A percentile compares a stretch with the other conserved stretches of the same genome.
phyloP scores from a whole-genome alignment of 2,888 invertebrate genomes.

The Cataglyphis altisquamis region DNA sequence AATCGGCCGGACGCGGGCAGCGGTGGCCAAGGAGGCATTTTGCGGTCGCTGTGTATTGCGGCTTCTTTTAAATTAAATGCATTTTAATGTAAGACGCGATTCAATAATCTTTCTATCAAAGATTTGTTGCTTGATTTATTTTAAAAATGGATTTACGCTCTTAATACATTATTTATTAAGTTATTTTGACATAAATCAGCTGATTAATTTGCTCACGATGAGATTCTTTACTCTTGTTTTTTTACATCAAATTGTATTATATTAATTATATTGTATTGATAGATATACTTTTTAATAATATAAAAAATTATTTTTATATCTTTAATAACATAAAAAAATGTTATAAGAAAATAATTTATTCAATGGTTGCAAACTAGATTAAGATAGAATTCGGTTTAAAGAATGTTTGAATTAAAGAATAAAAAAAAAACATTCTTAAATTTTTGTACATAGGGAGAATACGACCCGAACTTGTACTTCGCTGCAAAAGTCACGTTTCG shows the following conservation, averaged over 20 bases:
- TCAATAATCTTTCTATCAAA: neutral
- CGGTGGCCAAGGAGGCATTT: neutral
- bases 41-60: neutral
- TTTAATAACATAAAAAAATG: no score
- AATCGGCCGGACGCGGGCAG: constrained; percentile 24
- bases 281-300: neutral
- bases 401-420: neutral
- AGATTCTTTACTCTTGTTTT: neutral
- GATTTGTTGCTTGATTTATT: neutral
- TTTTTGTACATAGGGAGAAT: constrained; percentile 3
- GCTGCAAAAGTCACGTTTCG: constrained; percentile 69
- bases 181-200: neutral
- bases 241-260: neutral
- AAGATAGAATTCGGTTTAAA: constrained; percentile 12
- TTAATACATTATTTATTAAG: neutral
- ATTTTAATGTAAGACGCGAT: neutral
- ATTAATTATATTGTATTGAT: neutral
- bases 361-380: neutral
- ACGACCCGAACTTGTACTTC: constrained; percentile 13
- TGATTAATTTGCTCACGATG: neutral
- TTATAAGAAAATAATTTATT: neutral
- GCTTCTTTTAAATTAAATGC: constrained; percentile 9
- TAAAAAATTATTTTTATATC: no score
- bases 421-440: neutral
- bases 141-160: neutral